These are phyloP conservation scores for Heliothis peltigera DNA, from an alignment of 2,888 invertebrate species.

Conservation along the genomic window DNA sequence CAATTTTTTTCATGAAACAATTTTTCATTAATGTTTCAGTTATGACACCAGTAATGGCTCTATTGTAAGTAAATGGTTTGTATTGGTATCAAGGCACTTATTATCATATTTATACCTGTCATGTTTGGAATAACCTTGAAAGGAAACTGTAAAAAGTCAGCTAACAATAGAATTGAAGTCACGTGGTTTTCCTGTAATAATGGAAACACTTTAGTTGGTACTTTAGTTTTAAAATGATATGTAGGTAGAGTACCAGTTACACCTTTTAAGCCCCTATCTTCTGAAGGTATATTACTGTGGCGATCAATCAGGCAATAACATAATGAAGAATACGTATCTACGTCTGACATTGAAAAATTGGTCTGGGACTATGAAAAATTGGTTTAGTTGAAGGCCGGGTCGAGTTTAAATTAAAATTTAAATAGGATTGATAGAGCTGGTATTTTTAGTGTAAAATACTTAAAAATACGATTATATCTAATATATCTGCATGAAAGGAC, in stretches of 20 bases:
- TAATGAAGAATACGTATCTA: constrained; percentile 56
- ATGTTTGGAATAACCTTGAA: not conserved
- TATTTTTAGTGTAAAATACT: constrained; percentile 2
- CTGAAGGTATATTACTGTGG: constrained; percentile 48
- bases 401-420: constrained; percentile 43
- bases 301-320: constrained; percentile 63
- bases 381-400: constrained; percentile 50
- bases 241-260: not conserved
- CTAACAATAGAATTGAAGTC: constrained; percentile 1
- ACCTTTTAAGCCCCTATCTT: not conserved
- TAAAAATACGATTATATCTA: too few species aligned
- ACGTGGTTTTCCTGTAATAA: not conserved
- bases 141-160: not conserved
- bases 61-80: constrained; percentile 7
- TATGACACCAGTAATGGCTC: constrained; percentile 17
- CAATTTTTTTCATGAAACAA: constrained; percentile 15
- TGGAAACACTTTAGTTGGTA: not conserved
- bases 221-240: too few species aligned
- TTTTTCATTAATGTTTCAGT: constrained; percentile 21
- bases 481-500: too few species aligned
- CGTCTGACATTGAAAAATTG: constrained; percentile 66
- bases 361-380: constrained; percentile 63
- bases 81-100: constrained; percentile 12
- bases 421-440: constrained; percentile 31
- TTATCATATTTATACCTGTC: not conserved